phyloP scores from a whole-genome alignment of 2,113 vertebrate species.

The Mustelus asterias region DNA sequence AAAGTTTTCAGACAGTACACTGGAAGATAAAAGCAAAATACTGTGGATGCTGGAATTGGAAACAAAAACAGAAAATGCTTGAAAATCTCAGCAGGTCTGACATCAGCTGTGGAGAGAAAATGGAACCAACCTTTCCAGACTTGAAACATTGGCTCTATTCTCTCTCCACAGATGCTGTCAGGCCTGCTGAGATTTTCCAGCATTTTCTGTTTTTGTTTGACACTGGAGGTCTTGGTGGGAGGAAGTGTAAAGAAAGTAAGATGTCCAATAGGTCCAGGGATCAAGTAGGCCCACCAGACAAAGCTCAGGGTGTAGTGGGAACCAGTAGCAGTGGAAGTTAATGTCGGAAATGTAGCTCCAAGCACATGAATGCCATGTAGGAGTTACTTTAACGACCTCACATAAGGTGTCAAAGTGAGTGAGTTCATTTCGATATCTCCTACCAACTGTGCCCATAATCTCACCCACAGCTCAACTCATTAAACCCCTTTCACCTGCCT shows the following conservation, averaged over 20 bases:
- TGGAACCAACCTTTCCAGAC: no score
- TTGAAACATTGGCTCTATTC: no score
- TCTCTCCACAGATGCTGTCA: no score
- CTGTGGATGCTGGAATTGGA: no score
- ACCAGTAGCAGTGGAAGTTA: neutral
- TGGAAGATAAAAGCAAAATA: neutral
- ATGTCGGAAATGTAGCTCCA: neutral
- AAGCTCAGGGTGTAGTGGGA: neutral
- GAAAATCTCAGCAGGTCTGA: no score
- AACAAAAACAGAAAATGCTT: no score
- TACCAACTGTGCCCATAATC: neutral
- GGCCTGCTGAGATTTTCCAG: no score
- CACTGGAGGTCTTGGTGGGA: neutral
- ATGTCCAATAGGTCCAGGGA: neutral
- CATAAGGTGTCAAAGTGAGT: neutral
- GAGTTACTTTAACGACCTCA: neutral
- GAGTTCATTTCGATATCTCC: neutral
- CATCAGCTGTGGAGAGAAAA: no score
- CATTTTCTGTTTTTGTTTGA: no score
- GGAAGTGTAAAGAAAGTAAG: neutral
- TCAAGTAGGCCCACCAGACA: neutral
- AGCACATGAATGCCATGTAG: neutral
- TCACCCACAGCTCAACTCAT: neutral
- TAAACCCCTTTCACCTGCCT: neutral
- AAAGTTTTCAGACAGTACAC: neutral